Evolutionary conservation across 2,888 invertebrate genomes (phyloP), one percentile per base, ranked within the genome.

Genomic region (Patella depressa): DNA sequence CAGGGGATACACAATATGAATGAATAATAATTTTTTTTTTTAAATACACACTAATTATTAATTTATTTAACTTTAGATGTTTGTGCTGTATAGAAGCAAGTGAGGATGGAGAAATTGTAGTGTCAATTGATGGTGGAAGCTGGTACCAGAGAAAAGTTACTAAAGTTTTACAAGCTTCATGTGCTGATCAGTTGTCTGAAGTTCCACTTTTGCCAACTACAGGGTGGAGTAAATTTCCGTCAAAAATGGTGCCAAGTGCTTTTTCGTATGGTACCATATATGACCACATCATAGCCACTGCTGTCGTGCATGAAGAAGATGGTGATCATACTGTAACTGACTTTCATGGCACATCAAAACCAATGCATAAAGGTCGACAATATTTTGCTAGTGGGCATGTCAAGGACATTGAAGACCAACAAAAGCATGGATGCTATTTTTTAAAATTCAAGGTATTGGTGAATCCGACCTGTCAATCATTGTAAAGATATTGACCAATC

Each of bases 171-270:
- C 15, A 54, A 15, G 45, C 72, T 34, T 34, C 72, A 29, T 65
- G 55, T 34, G 45, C 19, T 19, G 19, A 65, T 65, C 45, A 45
- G 45, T 45, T 45, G 34, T 34, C 12, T 19, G 45, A 54, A 11
- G 45, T 76, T 14, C 75, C 78, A 59, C 45, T 75, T 19, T 24
- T 74, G 14, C 76, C 77, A 45, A 65, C 71, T 19, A 29, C 17
- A 74, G 77, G 79, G 11, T 79, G 76, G 79, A 57, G 69, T 15
- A 71, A 71, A 5, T 77, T 76, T 59, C 79, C 79, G n/a, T 65
- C 69, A 17, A 59, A 53, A 17, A 57, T 54, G n/a, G 71, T 76
- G 17, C 75, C 78, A 34, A 69, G 55, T 3, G 75, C 65, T 3
- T 78, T 73, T 73, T 78, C 75, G 29, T 75, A 75, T 72, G 75